Evolutionary conservation across 2,113 vertebrate species (phyloP).

Genomic region (Sinocyclocheilus grahami): DNA sequence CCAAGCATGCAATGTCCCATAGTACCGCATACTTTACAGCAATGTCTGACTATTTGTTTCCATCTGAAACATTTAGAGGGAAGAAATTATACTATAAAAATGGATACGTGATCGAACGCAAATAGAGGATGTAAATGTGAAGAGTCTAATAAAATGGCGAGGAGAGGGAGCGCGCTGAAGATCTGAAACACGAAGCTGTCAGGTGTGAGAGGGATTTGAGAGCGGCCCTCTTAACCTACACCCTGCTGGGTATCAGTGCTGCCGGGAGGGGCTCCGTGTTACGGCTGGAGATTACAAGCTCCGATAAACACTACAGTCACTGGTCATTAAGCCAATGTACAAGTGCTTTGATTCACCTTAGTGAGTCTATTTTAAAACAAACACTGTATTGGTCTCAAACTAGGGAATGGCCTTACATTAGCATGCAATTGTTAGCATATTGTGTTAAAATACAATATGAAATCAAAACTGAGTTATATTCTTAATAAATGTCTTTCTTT

Average conservation of each 20-base stretch:
- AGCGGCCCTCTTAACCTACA: constrained; percentile 21
- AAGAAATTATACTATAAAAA: constrained; percentile 29
- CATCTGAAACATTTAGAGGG: constrained; percentile 41
- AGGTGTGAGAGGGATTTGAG: constrained; percentile 15
- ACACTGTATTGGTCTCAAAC: neutral
- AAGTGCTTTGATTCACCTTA: neutral
- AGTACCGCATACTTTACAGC: constrained; percentile 52
- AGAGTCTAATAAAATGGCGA: neutral
- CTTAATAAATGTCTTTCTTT: neutral
- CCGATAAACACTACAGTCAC: constrained; percentile 19
- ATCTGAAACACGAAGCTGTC: constrained; percentile 27
- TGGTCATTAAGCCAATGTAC: constrained; percentile 23
- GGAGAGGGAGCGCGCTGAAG: neutral
- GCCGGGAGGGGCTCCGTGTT: constrained; percentile 17
- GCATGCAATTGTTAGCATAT: neutral
- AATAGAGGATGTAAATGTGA: neutral
- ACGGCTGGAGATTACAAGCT: constrained; percentile 20
- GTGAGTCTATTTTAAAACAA: neutral
- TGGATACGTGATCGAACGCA: neutral
- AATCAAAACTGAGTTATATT: neutral
- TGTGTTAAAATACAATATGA: neutral
- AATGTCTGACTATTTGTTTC: constrained; percentile 48
- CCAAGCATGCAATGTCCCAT: constrained; percentile 56
- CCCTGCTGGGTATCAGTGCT: neutral
- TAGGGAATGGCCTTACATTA: neutral